Evolutionary conservation across 92 coral and sea anemone species (phyloP).

Genomic region (Epizoanthus scotinus): DNA sequence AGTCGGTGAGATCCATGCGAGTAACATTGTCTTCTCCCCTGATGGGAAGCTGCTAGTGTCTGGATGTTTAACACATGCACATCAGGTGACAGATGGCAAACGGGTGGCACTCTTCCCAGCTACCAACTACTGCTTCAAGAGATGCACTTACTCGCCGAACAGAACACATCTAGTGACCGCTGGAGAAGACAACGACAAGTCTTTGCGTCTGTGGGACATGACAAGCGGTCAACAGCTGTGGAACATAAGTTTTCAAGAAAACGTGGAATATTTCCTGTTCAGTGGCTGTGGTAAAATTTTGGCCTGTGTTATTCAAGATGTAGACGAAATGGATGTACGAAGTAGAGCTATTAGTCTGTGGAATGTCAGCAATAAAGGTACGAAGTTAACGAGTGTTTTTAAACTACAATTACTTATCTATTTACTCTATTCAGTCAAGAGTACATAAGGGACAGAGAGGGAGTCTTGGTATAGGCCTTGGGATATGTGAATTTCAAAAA

Average conservation of each 20-base stretch:
- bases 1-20: neutral
- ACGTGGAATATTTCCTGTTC: neutral
- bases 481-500: no score
- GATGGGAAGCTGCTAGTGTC: slow-evolving; percentile 16
- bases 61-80: slow-evolving; percentile 24
- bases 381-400: neutral
- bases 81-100: slow-evolving; percentile 32
- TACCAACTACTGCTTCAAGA: slow-evolving; percentile 12
- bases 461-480: no score
- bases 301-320: slow-evolving; percentile 18
- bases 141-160: slow-evolving; percentile 9
- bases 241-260: neutral
- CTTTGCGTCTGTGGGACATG: slow-evolving; percentile 37
- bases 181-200: neutral
- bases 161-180: slow-evolving; percentile 12
- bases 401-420: no score
- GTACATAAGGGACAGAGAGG: no score
- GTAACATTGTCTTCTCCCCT: slow-evolving; percentile 26
- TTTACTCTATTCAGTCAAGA: neutral
- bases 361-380: slow-evolving; percentile 15
- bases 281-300: slow-evolving; percentile 16
- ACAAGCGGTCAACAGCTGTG: neutral
- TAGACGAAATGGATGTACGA: neutral
- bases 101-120: slow-evolving; percentile 18
- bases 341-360: slow-evolving; percentile 11